Evolutionary conservation across 2,888 invertebrate species (phyloP), one percentile per base, ranked within the genome.

Genomic region (Aricia artaxerxes): DNA sequence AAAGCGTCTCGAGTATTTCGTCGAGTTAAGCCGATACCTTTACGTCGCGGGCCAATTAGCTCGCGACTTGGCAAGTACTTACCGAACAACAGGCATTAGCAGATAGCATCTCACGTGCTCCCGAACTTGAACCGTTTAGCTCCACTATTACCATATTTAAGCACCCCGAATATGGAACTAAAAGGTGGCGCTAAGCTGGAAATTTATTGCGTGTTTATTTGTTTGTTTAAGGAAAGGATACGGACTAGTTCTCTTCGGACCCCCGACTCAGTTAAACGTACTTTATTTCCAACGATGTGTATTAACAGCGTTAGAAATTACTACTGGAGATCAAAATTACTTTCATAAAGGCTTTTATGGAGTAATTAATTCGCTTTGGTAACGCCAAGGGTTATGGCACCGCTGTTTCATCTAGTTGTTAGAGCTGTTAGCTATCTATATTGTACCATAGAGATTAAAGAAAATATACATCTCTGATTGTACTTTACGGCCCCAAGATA

Each of bases 111-210:
- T 81, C 83, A 81, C 81, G 82, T 80, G 80, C 81, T 88, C 88
- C 82, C 85, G 83, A 88, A 89, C 87, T 86, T 88, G 88, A 91
- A 89, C 87, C 87, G 88, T 89, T 89, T 86, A 87, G 88, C 87
- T 88, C 81, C 88, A 90, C 89, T 90, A 91, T 91, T 89, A 88
- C 89, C 87, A 87, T 88, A 91, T 78, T 69, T 61, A 53, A 76
- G 5, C 53, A 35, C 35, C 16, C 76, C 13, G 24, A 24, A 73
- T 73, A 44, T 44, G 73, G n/a, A 73, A 73, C 73, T 73, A 73
- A 73, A 73, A 44, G 73, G 73, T 73, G n/a, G 13, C n/a, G 44
- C 44, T 44, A 24, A 73, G 7, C 73, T 44, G 24, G n/a, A 24
- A n/a, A 44, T 44, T 73, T 73, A 73, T 73, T 73, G 4, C 24